Conservation (phyloP, 2,888 invertebrate genomes). For the Allolobophora icterica region DNA sequence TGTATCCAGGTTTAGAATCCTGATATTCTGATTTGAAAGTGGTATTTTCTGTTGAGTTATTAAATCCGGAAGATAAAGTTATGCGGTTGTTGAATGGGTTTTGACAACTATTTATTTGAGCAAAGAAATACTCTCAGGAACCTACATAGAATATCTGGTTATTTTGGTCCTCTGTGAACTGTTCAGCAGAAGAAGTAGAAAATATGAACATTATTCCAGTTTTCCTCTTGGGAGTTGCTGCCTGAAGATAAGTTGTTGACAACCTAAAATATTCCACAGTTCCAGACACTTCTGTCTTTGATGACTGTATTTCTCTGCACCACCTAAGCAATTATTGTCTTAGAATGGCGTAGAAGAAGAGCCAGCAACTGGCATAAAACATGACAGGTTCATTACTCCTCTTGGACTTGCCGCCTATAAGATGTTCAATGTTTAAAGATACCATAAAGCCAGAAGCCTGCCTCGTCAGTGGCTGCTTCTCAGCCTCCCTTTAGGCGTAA, state of each 20-base stretch:
- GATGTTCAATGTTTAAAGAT: slow-evolving; percentile 8
- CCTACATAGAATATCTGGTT: not conserved
- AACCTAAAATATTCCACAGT: not conserved
- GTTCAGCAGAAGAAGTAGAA: not conserved
- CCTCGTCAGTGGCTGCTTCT: not conserved
- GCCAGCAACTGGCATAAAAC: not conserved
- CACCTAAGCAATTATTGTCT: not conserved
- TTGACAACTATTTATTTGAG: not conserved
- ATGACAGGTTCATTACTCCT: slow-evolving; percentile 2
- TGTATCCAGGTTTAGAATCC: not conserved
- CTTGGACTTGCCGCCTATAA: slow-evolving; percentile 17
- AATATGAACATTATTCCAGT: not conserved
- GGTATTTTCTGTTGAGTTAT: not conserved
- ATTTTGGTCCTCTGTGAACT: not conserved
- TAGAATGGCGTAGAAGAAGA: not conserved
- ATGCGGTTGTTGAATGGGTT: not conserved
- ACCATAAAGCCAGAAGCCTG: not conserved
- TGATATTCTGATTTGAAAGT: not conserved
- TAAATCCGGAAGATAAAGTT: not conserved
- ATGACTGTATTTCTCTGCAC: not conserved
- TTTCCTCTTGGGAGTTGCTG: not conserved
- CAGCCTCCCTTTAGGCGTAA: not conserved
- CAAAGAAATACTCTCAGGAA: not conserved
- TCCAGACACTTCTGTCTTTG: not conserved
- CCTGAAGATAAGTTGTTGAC: not conserved